Base-by-base conservation (phyloP, 2,888 invertebrate species). In the Conchocele bisecta region DNA sequence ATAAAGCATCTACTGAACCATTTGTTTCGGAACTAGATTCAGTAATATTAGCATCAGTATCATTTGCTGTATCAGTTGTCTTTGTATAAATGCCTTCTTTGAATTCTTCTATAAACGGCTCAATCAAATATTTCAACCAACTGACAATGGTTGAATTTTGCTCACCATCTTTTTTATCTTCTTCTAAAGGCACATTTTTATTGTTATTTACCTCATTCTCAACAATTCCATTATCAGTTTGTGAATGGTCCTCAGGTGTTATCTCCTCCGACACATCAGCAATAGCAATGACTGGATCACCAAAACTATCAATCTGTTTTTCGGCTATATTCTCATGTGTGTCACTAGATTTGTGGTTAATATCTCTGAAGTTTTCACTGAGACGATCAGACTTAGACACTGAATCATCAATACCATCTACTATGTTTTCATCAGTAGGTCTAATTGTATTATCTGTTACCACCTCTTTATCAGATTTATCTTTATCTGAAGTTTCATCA, bases 21-120 rank as follows among this genome's bases (percentile, higher is more conserved):
- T 31, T 33, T 5, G 9, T 51, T 26, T 59, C 46, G 17, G 42
- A n/a, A 17, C 17, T 48, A 22, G 20, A 17, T 24, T n/a, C 29
- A 29, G 56, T 26, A 28, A 17, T 46, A 58, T 65, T 72, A 11
- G 33, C 24, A 22, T 31, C 41, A 7, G 26, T 41, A 28, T 26
- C 7, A 24, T 33, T 37, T 9, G 22, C n/a, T 17, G 39, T 60
- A 35, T 65, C 50, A 53, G 46, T 53, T 26, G 58, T 41, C 35
- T 69, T 72, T 22, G 63, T 44, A 58, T 63, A 63, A 35, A 68
- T 63, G 3, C 74, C 80, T 42, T 78, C 79, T 33, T 82, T 78
- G 37, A 83, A 81, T 53, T 86, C 85, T 33, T 85, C 82, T 17
- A 86, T 70, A 44, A 86, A 75, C 5, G 84, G 85, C 39, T 83